Evolutionary conservation across 2,113 vertebrate genomes (phyloP).

Genomic region (Nymphicus hollandicus): DNA sequence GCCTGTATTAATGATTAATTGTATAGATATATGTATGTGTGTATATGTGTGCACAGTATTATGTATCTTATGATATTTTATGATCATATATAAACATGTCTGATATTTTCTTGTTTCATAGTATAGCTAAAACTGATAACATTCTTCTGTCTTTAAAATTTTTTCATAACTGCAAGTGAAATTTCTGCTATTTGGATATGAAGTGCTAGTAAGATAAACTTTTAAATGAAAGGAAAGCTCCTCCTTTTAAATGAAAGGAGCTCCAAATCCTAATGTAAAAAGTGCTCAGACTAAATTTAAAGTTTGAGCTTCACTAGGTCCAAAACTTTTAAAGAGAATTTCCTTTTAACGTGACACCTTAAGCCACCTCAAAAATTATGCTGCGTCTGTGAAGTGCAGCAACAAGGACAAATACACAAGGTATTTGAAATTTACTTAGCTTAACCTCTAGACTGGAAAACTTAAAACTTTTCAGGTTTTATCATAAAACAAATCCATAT

Average conservation of each 20-base stretch:
- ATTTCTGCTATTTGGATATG: neutral
- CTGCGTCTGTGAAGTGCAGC: neutral
- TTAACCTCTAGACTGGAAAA: neutral
- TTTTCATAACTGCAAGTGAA: neutral
- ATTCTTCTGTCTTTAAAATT: neutral
- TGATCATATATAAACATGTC: neutral
- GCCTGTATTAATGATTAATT: neutral
- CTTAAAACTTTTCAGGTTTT: neutral
- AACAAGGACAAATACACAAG: neutral
- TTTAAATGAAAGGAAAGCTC: neutral
- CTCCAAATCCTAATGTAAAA: neutral
- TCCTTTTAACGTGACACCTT: neutral
- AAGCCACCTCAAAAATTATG: neutral
- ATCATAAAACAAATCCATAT: neutral
- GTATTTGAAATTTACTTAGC: neutral
- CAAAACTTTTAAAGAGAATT: neutral
- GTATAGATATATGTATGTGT: neutral
- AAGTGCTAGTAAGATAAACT: neutral
- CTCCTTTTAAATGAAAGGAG: too few relatives aligned
- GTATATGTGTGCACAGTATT: neutral
- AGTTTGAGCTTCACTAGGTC: neutral
- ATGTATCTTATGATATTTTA: neutral
- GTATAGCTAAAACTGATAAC: neutral
- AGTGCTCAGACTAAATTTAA: neutral
- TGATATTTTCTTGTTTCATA: neutral